These are phyloP conservation scores for Craseonycteris thonglongyai DNA, from an alignment of 2,113 vertebrate species.

Conservation along the genomic window DNA sequence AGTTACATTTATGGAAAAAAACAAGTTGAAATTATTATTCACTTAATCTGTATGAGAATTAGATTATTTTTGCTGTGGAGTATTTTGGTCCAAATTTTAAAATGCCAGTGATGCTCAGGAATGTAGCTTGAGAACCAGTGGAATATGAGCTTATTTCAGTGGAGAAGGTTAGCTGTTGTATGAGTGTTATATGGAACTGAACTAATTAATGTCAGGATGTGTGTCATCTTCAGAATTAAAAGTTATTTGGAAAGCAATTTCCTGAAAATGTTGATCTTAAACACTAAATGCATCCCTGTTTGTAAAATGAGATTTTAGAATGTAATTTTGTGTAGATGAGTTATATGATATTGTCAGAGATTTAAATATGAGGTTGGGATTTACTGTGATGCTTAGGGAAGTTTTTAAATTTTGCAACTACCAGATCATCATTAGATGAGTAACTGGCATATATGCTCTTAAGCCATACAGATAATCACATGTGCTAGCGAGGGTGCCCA, in stretches of 20 bases:
- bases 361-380: conserved; percentile 16
- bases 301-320: not conserved
- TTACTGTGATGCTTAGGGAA: not conserved
- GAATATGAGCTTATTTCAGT: not conserved
- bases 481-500: not conserved
- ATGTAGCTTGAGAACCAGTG: not conserved
- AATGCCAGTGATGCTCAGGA: not conserved
- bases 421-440: not conserved
- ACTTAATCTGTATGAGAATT: not conserved
- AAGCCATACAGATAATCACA: not conserved
- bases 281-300: not conserved
- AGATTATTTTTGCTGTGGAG: not conserved
- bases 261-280: not conserved
- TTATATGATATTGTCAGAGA: not conserved
- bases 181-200: not conserved
- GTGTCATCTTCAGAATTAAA: not conserved
- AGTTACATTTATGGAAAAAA: not conserved
- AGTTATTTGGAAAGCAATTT: conserved; percentile 15
- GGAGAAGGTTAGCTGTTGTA: not conserved
- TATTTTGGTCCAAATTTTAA: not conserved
- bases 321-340: not conserved
- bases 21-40: not conserved
- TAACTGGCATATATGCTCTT: not conserved
- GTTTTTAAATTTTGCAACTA: not conserved
- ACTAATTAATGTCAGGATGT: not conserved